Evolutionary conservation across 2,888 invertebrate genomes (phyloP).

Genomic region (Allacma fusca): DNA sequence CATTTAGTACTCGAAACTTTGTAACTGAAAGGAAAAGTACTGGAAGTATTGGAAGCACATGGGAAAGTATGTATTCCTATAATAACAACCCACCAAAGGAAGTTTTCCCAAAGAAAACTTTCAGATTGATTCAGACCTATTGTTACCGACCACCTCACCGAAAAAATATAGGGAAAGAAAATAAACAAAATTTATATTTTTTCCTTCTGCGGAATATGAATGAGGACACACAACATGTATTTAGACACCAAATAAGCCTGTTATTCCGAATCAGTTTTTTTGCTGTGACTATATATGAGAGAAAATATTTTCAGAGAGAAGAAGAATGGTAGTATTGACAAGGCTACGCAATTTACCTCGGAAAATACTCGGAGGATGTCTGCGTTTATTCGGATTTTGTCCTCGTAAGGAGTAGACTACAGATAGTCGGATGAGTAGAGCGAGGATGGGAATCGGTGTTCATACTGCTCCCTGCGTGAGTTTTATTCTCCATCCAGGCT

Average conservation of each 20-base stretch:
- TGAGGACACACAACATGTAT: not conserved
- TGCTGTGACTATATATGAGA: not conserved
- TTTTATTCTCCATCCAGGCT: conserved; percentile 29
- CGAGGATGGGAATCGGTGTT: conserved; percentile 10
- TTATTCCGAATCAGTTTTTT: not conserved
- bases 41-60: not conserved
- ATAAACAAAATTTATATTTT: conserved; percentile 8
- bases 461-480: conserved; percentile 36
- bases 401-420: conserved; percentile 15
- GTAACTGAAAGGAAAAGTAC: not conserved
- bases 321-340: conserved; percentile 10
- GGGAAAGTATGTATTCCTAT: not conserved
- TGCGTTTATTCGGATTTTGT: not conserved
- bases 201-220: not conserved
- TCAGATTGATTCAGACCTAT: conserved; percentile 16
- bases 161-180: conserved; percentile 8
- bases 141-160: not conserved
- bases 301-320: not conserved
- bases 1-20: not conserved
- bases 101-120: not conserved
- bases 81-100: not conserved
- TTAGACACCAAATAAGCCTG: not conserved
- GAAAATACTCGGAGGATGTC: conserved; percentile 22
- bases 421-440: conserved; percentile 16
- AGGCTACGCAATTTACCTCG: conserved; percentile 29